phyloP scores from a whole-genome alignment of 2,797 vertebrate genomes.

The Ctenochaetus hawaiiensis region DNA sequence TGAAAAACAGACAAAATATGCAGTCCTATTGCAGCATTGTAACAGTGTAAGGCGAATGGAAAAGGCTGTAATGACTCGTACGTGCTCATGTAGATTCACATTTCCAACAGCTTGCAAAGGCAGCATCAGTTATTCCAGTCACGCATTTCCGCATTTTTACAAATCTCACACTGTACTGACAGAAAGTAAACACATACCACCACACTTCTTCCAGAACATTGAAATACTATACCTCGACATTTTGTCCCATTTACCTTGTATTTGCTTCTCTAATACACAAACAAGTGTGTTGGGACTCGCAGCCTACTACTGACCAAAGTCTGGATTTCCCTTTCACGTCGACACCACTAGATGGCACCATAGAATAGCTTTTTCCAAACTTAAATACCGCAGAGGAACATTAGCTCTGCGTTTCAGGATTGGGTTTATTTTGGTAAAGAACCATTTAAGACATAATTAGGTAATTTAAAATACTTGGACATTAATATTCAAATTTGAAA shows the following conservation, averaged over 20 bases:
- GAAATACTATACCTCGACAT: not conserved
- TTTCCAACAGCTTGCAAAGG: slow-evolving; percentile 29
- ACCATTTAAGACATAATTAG: not conserved
- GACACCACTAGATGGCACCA: slow-evolving; percentile 52
- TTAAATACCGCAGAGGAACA: not conserved
- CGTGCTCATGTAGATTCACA: not conserved
- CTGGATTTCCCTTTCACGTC: accelerated
- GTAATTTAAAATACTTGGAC: not conserved
- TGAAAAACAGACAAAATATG: no score
- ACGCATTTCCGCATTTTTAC: not conserved
- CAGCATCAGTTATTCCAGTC: slow-evolving; percentile 21
- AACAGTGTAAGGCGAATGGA: not conserved
- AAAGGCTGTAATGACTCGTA: not conserved
- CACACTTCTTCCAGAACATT: not conserved
- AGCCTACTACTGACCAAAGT: not conserved
- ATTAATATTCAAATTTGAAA: not conserved
- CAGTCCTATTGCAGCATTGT: no score
- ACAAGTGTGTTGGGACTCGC: not conserved
- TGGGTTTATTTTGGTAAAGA: not conserved
- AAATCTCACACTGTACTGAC: not conserved
- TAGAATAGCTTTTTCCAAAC: not conserved
- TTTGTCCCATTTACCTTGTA: not conserved
- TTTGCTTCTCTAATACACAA: not conserved
- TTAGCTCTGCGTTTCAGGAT: not conserved
- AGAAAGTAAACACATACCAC: not conserved